Base-by-base conservation (phyloP, 2,113 vertebrate species). In the Synodontis membranacea region DNA sequence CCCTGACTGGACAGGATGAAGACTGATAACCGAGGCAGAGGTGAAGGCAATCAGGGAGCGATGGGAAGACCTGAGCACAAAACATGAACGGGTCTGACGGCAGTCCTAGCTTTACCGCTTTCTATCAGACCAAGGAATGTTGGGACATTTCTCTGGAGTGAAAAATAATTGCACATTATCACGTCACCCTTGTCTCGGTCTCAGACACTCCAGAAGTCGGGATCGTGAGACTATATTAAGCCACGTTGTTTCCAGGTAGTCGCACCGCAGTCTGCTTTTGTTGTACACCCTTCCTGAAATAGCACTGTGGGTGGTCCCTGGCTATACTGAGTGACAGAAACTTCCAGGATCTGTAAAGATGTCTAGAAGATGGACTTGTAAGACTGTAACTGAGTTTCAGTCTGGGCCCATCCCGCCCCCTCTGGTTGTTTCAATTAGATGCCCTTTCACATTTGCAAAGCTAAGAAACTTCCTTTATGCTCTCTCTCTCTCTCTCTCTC, bases 21-120 rank as follows among this genome's bases (percentile, higher is more conserved):
- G 62, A 44, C 44, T 75, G 52, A 83, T 81, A 56, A 86, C 25
- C 34, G 60, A 42, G 1, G 46, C 68, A 76, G 7, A 88, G 70
- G 48, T 50, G 66, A 81, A 46, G n/a, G 62, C 31, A 56, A 42
- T 66, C 72, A 44, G 23, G 8, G 21, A 85, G 82, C 54, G 82
- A 56, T 14, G 78, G 62, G 37, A 72, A 34, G 48, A 80, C 3
- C 34, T 10, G 39, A 46, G 28, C 28, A 15, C n/a, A 58, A 28
- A 4, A 21, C 54, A 46, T 5, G 70, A 76, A 48, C 17, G 74
- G n/a, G 42, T 76, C 44, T 31, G 17, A 37, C n/a, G 3, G 10
- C 25, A 44, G 21, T 25, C 70, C 42, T 39, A 74, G 70, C 21
- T 14, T 44, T 25, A 25, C 6, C 39, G 46, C 1, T 10, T 68